Evolutionary conservation across 1,140 invertebrate species (phyloP).

Genomic region (Bombus huntii): DNA sequence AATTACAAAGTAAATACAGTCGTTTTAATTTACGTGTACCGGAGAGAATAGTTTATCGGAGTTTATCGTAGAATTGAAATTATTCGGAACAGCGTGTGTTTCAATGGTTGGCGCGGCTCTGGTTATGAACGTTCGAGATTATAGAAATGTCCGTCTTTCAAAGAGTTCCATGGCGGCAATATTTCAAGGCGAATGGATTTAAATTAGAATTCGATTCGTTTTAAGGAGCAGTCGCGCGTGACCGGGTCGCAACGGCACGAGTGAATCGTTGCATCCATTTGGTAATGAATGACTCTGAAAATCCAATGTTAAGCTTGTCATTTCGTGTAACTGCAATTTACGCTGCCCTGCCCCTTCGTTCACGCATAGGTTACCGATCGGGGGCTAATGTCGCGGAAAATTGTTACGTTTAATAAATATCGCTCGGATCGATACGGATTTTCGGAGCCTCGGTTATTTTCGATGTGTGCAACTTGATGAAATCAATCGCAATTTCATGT

Average conservation of each 20-base stretch:
- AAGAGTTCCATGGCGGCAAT: background rate
- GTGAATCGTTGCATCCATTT: constrained; percentile 19
- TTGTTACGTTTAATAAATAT: constrained; percentile 52
- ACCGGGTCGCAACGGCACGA: background rate
- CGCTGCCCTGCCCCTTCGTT: background rate
- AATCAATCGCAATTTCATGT: background rate
- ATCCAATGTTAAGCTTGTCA: constrained; percentile 44
- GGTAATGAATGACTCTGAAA: constrained; percentile 45
- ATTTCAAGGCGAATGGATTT: background rate
- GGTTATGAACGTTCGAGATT: background rate
- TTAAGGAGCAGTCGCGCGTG: constrained; percentile 28
- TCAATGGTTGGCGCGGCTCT: too few relatives aligned
- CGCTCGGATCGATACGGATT: constrained; percentile 5
- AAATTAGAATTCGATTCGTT: constrained; percentile 26
- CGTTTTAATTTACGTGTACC: background rate
- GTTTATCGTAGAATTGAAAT: background rate
- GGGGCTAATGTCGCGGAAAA: constrained; percentile 41
- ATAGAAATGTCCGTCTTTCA: background rate
- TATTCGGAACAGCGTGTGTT: background rate
- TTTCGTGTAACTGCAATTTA: constrained; percentile 35
- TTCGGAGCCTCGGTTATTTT: background rate
- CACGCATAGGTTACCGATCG: constrained; percentile 11
- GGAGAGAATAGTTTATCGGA: background rate
- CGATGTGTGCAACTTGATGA: background rate
- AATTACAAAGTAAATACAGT: background rate